These are phyloP conservation scores for Erebia ligea DNA, from an alignment of 2,888 invertebrate genomes.

Conservation along the genomic window DNA sequence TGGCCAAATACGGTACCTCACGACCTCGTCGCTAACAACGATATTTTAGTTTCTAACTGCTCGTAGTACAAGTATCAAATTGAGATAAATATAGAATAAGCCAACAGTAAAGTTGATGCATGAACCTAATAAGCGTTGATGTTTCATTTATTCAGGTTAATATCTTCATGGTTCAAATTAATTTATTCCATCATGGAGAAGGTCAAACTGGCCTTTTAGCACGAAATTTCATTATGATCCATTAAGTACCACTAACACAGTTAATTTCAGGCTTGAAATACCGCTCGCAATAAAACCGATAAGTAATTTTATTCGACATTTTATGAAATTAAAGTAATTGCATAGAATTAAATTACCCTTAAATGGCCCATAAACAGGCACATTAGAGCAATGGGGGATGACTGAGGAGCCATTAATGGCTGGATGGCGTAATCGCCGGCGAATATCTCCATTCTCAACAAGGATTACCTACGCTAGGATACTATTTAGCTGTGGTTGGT, in stretches of 20 bases:
- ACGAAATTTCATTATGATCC: slow-evolving; percentile 9
- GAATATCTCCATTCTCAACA: slow-evolving; percentile 12
- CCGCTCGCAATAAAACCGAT: slow-evolving; percentile 5
- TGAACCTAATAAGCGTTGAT: too few species aligned
- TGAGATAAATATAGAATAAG: too few species aligned
- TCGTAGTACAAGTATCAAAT: too few species aligned
- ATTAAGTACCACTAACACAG: slow-evolving; percentile 1
- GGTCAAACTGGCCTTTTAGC: background rate
- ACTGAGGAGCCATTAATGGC: slow-evolving; percentile 19
- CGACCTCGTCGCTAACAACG: too few species aligned
- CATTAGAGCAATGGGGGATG: slow-evolving; percentile 23
- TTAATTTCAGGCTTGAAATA: slow-evolving; percentile 12
- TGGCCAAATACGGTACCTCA: too few species aligned
- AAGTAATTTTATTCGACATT: slow-evolving; percentile 12
- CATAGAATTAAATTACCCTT: slow-evolving; percentile 12
- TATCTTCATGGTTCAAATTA: too few species aligned
- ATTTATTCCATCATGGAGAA: background rate
- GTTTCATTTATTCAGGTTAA: too few species aligned
- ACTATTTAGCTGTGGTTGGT: background rate
- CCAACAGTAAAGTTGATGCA: too few species aligned
- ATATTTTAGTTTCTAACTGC: too few species aligned
- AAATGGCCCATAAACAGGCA: slow-evolving; percentile 23
- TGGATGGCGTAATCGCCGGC: slow-evolving; percentile 14
- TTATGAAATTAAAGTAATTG: slow-evolving; percentile 16
- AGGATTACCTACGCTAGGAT: background rate